Base-by-base conservation (phyloP, 2,888 invertebrate genomes). In the Hypsopygia costalis region DNA sequence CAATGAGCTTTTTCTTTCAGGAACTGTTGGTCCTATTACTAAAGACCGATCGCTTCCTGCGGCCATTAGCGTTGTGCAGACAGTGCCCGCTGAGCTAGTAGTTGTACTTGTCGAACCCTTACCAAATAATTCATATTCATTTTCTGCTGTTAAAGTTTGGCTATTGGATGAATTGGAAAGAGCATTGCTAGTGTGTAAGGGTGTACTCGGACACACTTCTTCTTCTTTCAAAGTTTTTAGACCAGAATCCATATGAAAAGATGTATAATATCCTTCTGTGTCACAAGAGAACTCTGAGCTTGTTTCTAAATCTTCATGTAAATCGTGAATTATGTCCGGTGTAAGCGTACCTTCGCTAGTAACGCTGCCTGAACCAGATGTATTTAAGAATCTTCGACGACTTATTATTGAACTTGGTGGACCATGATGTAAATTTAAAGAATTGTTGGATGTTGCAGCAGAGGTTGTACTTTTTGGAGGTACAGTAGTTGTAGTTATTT, bases 251-350 rank as follows among this genome's bases (percentile, higher is more conserved):
- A 97, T 94, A 78, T 98, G 98, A 89, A 98, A 98, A 11, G 98
- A 98, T 0, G 98, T 98, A 75, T 97, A 98, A 77, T 98, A 98
- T 5, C 98, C 98, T 81, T 98, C 98, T 1, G 97, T 97, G 69
- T 98, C 98, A 69, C 98, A 96, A 1, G 98, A 98, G 76, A 97
- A 98, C 43, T 97, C 95, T 0, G 97, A 97, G 56, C 95, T 95
- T 0, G 95, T 95, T 81, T 97, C 97, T 36, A 94, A 92, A 69
- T 97, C 96, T 73, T 96, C 95, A 52, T 94, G 92, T 49, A 94
- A 89, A 70, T 96, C 93, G 58, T 94, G 93, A 48, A 94, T 95
- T 36, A 95, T 93, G 78, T 97, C 94, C 35, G 95, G 95, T 1
- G 95, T 95, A 22, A 95, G 86, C 3, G 95, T 95, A 12, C 95